Conservation (phyloP, 2,113 vertebrate genomes). For the Ascaphus truei region DNA sequence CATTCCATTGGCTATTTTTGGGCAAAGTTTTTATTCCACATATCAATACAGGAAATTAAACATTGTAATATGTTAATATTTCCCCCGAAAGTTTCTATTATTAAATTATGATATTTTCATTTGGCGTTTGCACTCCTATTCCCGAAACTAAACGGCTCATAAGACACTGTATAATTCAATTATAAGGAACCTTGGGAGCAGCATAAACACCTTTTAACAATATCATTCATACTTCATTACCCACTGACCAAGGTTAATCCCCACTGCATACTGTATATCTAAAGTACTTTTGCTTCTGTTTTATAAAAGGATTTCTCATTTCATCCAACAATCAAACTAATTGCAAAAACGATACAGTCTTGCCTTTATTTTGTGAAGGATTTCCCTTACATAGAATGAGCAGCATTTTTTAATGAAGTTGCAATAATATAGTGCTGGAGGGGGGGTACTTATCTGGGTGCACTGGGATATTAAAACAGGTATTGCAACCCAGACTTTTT, state of each 20-base stretch:
- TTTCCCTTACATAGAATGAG: background rate
- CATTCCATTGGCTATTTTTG: background rate
- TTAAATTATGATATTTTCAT: constrained; percentile 18
- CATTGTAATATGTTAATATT: background rate
- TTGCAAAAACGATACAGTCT: background rate
- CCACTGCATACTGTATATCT: background rate
- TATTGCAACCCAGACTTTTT: background rate
- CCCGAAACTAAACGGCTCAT: background rate
- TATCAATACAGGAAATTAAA: background rate
- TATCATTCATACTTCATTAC: constrained; percentile 28
- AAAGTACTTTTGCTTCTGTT: background rate
- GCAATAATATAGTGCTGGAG: no score
- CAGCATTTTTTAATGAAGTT: no score
- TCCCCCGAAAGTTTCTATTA: background rate
- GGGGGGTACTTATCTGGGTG: no score
- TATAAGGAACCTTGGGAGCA: constrained; percentile 18
- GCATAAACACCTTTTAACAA: constrained; percentile 24
- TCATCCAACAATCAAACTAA: constrained; percentile 13
- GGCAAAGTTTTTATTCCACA: background rate
- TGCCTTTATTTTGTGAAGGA: background rate
- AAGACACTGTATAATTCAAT: constrained; percentile 20
- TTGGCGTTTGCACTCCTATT: background rate
- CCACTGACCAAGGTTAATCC: constrained; percentile 29
- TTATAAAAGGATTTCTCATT: constrained; percentile 27
- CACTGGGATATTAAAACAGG: no score